These are phyloP conservation scores for Ataeniobius toweri DNA, from an alignment of 2,797 vertebrate species.

Conservation along the genomic window DNA sequence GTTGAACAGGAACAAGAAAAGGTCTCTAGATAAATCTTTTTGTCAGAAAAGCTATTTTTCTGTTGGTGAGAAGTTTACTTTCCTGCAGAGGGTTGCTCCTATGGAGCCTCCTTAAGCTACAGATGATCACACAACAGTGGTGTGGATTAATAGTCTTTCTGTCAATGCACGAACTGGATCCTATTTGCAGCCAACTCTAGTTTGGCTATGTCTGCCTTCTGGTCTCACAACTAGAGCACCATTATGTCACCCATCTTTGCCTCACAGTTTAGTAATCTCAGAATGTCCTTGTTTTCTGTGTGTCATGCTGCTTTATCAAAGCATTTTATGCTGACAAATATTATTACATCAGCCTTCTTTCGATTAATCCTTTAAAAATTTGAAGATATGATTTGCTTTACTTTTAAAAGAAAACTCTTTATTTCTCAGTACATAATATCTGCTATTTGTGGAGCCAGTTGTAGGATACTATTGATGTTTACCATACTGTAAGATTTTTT, in stretches of 20 bases:
- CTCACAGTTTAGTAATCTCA: constrained; percentile 38
- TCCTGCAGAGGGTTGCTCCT: constrained; percentile 9
- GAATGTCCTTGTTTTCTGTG: constrained; percentile 17
- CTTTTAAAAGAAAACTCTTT: no score
- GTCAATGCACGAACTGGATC: constrained; percentile 50
- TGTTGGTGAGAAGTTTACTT: background rate
- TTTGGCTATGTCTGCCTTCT: constrained; percentile 40
- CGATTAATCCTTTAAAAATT: no score
- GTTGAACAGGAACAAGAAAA: background rate
- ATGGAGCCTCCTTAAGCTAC: constrained; percentile 21
- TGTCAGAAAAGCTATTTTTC: background rate
- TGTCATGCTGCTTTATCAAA: constrained; percentile 20
- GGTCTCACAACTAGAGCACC: constrained; percentile 31
- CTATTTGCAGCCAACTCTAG: constrained; percentile 29
- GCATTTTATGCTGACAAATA: background rate
- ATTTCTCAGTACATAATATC: no score
- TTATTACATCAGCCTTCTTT: background rate
- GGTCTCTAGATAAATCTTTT: background rate
- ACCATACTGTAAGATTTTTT: no score
- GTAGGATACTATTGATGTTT: no score
- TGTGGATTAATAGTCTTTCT: constrained; percentile 50
- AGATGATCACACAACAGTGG: constrained; percentile 25
- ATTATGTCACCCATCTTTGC: constrained; percentile 22
- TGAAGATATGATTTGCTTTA: no score
- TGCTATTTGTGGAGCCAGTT: no score